Evolutionary conservation across 37 sponge, comb jelly and placozoan genomes (phyloP).

Genomic region (Amphimedon queenslandica): DNA sequence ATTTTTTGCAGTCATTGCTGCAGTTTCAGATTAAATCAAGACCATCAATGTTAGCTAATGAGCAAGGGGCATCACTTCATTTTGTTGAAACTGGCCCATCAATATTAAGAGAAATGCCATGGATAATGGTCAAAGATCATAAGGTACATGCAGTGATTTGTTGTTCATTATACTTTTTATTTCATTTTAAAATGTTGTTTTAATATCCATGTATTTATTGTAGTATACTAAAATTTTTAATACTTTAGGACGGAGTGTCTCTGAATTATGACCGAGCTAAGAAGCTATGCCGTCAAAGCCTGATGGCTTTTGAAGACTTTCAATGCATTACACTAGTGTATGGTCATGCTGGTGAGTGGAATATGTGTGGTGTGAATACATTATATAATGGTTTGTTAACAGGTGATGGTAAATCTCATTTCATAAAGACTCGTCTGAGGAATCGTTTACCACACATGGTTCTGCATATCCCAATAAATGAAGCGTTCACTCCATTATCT

Average conservation of each 20-base stretch:
- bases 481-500: constrained; percentile 57
- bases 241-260: constrained; percentile 6
- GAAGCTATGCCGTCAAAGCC: constrained; percentile 10
- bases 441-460: not conserved
- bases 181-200: not conserved
- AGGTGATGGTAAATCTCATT: constrained; percentile 80
- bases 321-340: constrained; percentile 42
- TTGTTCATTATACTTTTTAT: not conserved
- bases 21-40: constrained; percentile 47
- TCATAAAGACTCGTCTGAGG: constrained; percentile 42
- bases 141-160: constrained; percentile 36
- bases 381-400: not conserved
- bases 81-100: constrained; percentile 73
- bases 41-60: not conserved
- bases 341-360: constrained; percentile 52
- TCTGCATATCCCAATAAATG: constrained; percentile 53
- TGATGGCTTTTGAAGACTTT: constrained; percentile 38
- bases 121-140: constrained; percentile 61
- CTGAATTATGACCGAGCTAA: constrained; percentile 20
- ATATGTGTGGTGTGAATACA: not conserved
- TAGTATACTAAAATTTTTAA: not conserved
- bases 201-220: not conserved
- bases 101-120: constrained; percentile 76
- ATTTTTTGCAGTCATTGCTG: constrained; percentile 31
- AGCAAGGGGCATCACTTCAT: constrained; percentile 24